Conservation (phyloP, 2,888 invertebrate species). For the Bruchidius siliquastri region DNA sequence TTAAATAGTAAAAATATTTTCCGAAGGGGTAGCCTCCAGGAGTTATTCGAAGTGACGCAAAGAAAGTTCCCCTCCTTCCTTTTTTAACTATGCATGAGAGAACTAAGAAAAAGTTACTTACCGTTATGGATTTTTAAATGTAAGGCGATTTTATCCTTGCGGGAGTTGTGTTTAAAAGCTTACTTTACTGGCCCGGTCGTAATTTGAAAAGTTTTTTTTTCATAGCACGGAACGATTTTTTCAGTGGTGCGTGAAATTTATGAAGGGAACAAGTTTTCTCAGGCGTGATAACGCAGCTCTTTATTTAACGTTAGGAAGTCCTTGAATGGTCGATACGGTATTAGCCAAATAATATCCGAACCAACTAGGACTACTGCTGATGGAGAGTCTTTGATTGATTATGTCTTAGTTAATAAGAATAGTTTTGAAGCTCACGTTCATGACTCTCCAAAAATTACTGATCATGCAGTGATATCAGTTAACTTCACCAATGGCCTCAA, state of each 20-base stretch:
- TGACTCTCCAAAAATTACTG: too few species aligned
- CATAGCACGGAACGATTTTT: not conserved
- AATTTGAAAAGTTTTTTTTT: constrained; percentile 25
- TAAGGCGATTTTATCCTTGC: constrained; percentile 43
- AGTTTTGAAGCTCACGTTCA: too few species aligned
- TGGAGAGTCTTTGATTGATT: too few species aligned
- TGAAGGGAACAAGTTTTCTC: not conserved
- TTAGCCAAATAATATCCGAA: too few species aligned
- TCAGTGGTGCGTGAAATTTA: not conserved
- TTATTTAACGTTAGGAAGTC: too few species aligned
- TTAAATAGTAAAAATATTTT: constrained; percentile 21
- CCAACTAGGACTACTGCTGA: too few species aligned
- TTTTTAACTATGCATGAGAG: constrained; percentile 32
- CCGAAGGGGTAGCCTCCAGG: constrained; percentile 14
- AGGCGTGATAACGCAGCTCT: not conserved
- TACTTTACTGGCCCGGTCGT: constrained; percentile 30
- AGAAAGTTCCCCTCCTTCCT: constrained; percentile 21
- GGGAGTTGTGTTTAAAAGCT: constrained; percentile 42
- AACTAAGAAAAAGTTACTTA: constrained; percentile 34
- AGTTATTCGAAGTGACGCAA: not conserved
- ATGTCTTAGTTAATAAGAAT: too few species aligned
- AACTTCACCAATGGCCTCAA: too few species aligned
- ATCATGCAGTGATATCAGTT: too few species aligned
- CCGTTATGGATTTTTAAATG: constrained; percentile 33
- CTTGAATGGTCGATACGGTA: too few species aligned